Percentiles rank a stretch among this genome's conserved stretches.
Conservation (phyloP, 1,140 invertebrate genomes). For the Prorops nasuta region DNA sequence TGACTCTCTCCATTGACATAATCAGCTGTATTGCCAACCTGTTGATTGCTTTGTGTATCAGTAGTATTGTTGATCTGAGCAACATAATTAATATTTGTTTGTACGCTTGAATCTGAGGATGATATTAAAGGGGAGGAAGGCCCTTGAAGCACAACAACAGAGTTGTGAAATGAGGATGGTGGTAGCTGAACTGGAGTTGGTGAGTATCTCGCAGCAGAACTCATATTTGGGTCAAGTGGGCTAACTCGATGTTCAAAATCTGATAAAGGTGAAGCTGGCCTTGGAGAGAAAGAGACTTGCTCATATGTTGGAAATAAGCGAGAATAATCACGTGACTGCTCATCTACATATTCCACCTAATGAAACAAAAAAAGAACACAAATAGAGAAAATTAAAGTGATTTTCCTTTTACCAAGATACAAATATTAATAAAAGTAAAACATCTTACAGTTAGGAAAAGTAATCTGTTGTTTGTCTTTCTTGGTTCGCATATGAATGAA, state of each 20-base stretch:
- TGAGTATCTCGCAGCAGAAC: conserved; percentile 60
- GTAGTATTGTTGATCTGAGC: conserved; percentile 37
- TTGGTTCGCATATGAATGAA: conserved; percentile 31
- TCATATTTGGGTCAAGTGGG: conserved; percentile 62
- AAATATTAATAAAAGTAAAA: neutral
- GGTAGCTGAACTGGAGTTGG: conserved; percentile 56
- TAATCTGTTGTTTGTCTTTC: conserved; percentile 44
- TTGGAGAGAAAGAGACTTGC: conserved; percentile 50
- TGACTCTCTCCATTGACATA: conserved; percentile 45
- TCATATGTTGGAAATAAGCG: conserved; percentile 51
- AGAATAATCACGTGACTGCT: conserved; percentile 47
- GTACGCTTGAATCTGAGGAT: conserved; percentile 32
- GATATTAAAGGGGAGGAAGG: conserved; percentile 48
- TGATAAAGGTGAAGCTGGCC: conserved; percentile 50
- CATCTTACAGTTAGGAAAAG: conserved; percentile 48
- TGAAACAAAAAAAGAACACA: neutral
- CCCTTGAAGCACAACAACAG: conserved; percentile 56
- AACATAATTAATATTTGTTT: conserved; percentile 43
- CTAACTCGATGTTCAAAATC: conserved; percentile 61
- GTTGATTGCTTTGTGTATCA: conserved; percentile 30
- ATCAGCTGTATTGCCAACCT: conserved; percentile 34
- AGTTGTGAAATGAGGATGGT: conserved; percentile 55
- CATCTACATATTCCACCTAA: conserved; percentile 61
- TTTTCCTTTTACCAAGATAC: neutral
- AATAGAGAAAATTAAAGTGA: neutral